phyloP scores from a whole-genome alignment of 2,797 vertebrate species.

The Graptemys geographica region DNA sequence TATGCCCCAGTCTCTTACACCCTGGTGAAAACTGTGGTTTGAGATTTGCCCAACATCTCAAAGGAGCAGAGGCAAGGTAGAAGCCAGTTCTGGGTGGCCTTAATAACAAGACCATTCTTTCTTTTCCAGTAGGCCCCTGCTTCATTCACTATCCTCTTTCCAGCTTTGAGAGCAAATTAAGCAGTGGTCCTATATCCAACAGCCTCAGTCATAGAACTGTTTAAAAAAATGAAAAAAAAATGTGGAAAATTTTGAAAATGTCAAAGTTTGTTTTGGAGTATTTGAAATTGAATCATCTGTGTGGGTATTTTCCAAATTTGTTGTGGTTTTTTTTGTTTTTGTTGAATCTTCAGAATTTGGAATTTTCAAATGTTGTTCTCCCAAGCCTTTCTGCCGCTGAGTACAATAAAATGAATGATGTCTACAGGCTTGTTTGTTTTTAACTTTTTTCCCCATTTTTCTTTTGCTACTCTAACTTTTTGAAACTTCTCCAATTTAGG shows the following conservation, averaged over 20 bases:
- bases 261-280: not conserved
- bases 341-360: not conserved
- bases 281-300: not conserved
- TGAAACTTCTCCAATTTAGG: not conserved
- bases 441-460: not conserved
- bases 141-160: not conserved
- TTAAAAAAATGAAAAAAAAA: not conserved
- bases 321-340: not conserved
- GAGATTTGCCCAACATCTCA: constrained; percentile 1
- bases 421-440: not conserved
- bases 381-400: not conserved
- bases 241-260: not conserved
- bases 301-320: not conserved
- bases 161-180: not conserved
- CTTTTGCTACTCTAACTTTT: constrained; percentile 1
- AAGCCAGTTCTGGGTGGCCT: not conserved
- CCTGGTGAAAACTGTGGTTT: not conserved
- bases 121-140: not conserved
- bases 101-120: not conserved
- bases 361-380: not conserved
- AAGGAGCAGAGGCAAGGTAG: not conserved
- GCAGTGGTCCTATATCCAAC: not conserved
- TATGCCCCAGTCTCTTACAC: no score
- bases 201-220: not conserved
- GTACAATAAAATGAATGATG: not conserved